A percentile compares a stretch with the other conserved stretches of the same genome.
phyloP scores from a whole-genome alignment of 1,140 invertebrate species.

The Carposina sasakii region DNA sequence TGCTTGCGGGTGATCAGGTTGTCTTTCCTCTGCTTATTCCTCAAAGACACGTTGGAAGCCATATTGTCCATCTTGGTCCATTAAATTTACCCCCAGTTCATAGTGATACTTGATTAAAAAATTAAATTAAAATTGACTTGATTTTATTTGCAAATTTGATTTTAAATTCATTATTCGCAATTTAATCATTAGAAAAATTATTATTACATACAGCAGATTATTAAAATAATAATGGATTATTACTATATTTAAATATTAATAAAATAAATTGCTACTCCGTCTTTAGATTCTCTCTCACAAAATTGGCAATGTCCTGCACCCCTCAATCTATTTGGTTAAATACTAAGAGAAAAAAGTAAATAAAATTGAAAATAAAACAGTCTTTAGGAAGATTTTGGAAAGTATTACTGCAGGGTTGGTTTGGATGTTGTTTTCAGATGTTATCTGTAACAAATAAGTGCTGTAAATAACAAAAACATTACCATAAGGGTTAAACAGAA shows the following conservation, averaged over 20 bases:
- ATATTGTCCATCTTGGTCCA: constrained; percentile 67
- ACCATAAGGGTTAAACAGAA: too few relatives aligned
- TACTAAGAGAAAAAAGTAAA: constrained; percentile 40
- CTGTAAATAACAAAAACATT: too few relatives aligned
- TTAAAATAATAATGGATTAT: neutral
- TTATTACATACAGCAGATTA: neutral
- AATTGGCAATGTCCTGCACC: constrained; percentile 55
- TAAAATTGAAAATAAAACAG: constrained; percentile 54
- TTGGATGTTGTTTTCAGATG: constrained; percentile 48
- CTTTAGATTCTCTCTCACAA: constrained; percentile 66
- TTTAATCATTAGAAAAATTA: neutral
- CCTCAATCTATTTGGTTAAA: constrained; percentile 33
- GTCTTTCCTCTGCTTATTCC: constrained; percentile 65
- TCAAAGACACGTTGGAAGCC: constrained; percentile 59
- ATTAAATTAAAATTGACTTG: neutral
- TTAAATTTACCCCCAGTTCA: constrained; percentile 8
- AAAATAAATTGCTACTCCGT: constrained; percentile 66
- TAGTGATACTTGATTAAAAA: neutral
- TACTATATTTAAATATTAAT: constrained; percentile 27
- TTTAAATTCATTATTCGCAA: too few relatives aligned
- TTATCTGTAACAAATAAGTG: constrained; percentile 64
- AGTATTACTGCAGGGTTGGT: constrained; percentile 49
- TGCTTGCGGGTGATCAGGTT: constrained; percentile 67
- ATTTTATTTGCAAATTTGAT: neutral
- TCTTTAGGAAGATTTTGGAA: constrained; percentile 67